These are phyloP conservation scores for Lacanobia wlatinum DNA, from an alignment of 2,888 invertebrate genomes.

Conservation along the genomic window DNA sequence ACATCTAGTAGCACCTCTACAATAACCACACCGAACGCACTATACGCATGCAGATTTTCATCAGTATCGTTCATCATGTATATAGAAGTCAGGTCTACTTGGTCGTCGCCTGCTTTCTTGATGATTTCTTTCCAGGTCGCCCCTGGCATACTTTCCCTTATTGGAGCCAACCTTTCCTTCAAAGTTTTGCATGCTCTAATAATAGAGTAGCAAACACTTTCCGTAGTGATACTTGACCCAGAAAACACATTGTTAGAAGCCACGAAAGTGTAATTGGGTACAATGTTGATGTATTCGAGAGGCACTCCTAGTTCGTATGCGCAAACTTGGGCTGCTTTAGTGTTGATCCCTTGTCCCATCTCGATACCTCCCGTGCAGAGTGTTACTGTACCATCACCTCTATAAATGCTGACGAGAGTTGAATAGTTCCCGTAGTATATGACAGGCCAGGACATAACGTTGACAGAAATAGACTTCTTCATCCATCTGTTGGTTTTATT, in stretches of 20 bases:
- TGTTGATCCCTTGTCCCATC: conserved; percentile 95
- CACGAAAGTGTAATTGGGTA: conserved; percentile 90
- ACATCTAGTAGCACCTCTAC: conserved; percentile 93
- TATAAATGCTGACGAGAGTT: conserved; percentile 92
- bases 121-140: conserved; percentile 91
- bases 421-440: conserved; percentile 90
- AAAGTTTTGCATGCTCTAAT: conserved; percentile 92
- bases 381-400: conserved; percentile 93
- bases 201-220: conserved; percentile 90
- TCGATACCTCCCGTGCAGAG: conserved; percentile 93
- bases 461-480: conserved; percentile 92
- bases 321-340: conserved; percentile 94
- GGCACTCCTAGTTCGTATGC: conserved; percentile 94
- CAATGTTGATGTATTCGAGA: conserved; percentile 90
- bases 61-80: conserved; percentile 91
- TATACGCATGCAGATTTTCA: conserved; percentile 87
- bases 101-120: conserved; percentile 86
- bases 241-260: conserved; percentile 92
- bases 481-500: conserved; percentile 94
- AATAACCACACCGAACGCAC: conserved; percentile 90
- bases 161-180: conserved; percentile 89
- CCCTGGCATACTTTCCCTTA: conserved; percentile 84
- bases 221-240: conserved; percentile 93
- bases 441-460: conserved; percentile 92
- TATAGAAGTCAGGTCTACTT: conserved; percentile 91